These are phyloP conservation scores for Hoplodrina ambigua DNA, from an alignment of 2,888 invertebrate genomes.

Conservation along the genomic window DNA sequence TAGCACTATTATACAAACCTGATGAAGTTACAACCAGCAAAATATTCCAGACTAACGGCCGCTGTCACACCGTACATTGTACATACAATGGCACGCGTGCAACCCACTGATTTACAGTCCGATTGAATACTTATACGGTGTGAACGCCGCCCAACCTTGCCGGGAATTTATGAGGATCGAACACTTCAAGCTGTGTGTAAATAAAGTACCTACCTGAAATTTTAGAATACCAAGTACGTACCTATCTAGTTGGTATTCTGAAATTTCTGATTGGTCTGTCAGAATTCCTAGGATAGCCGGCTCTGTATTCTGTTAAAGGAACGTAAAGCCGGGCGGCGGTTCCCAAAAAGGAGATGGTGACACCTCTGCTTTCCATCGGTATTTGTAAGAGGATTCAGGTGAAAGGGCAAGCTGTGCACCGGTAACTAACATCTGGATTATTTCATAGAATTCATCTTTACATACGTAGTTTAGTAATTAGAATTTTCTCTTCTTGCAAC, in stretches of 20 bases:
- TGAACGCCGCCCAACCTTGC: slow-evolving; percentile 64
- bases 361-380: slow-evolving; percentile 26
- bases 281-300: slow-evolving; percentile 28
- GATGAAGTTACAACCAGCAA: slow-evolving; percentile 57
- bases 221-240: too few relatives aligned
- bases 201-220: slow-evolving; percentile 10
- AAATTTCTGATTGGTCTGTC: slow-evolving; percentile 42
- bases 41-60: slow-evolving; percentile 65
- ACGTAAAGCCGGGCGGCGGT: background rate
- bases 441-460: slow-evolving; percentile 6
- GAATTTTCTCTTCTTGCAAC: too few relatives aligned
- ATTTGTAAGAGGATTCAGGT: slow-evolving; percentile 23
- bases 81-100: slow-evolving; percentile 73
- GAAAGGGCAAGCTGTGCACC: slow-evolving; percentile 4
- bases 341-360: slow-evolving; percentile 26
- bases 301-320: slow-evolving; percentile 5
- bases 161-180: slow-evolving; percentile 60
- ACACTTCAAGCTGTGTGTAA: slow-evolving; percentile 50
- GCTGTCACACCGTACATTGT: slow-evolving; percentile 70
- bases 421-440: slow-evolving; percentile 7
- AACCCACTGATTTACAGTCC: slow-evolving; percentile 74
- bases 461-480: too few relatives aligned
- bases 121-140: slow-evolving; percentile 77
- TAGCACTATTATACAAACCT: slow-evolving; percentile 18
- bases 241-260: slow-evolving; percentile 22